Evolutionary conservation across 2,113 vertebrate genomes (phyloP), one percentile per base, ranked within the genome.

Genomic region (Neolamprologus brichardi): DNA sequence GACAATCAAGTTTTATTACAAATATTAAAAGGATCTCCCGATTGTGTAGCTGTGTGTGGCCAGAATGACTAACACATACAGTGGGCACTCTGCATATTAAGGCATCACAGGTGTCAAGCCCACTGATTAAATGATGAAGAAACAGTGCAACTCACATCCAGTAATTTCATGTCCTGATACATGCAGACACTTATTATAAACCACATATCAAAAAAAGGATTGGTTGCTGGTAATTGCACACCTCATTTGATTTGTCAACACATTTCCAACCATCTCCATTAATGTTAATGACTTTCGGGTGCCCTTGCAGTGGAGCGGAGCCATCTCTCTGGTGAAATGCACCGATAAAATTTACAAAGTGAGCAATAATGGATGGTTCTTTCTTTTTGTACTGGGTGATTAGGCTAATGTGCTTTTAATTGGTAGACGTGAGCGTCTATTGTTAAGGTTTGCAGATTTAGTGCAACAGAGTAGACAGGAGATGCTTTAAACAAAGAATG

Each of bases 341-440:
- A 51, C 53, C 14, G 51, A 89, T 87, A 88, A 86, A 88, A 92
- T 83, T 64, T 87, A 89, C 91, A 93, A 93, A 93, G 81, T 91
- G 87, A 86, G 89, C 87, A 90, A 83, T 85, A 90, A 92, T 91
- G 86, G 92, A 92, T 93, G 89, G 78, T 70, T 46, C 7, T 46
- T 75, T 10, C 14, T 25, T 89, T 87, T 72, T 25, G 81, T 80
- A 84, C 79, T 81, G 83, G 89, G 85, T 90, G 88, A 95, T 94
- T 93, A 90, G 81, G 83, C 85, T 90, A 92, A 93, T 94, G 90
- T 84, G 64, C 15, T 92, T 92, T 94, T 92, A 94, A 94, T 93
- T 95, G 83, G 84, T 88, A 70, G 85, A 85, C 83, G 49, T 77
- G 75, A 72, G 75, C 60, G 52, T 70, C 87, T 91, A 89, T 87